Conservation (phyloP, 2,113 vertebrate genomes). For the Leucopsar rothschildi region DNA sequence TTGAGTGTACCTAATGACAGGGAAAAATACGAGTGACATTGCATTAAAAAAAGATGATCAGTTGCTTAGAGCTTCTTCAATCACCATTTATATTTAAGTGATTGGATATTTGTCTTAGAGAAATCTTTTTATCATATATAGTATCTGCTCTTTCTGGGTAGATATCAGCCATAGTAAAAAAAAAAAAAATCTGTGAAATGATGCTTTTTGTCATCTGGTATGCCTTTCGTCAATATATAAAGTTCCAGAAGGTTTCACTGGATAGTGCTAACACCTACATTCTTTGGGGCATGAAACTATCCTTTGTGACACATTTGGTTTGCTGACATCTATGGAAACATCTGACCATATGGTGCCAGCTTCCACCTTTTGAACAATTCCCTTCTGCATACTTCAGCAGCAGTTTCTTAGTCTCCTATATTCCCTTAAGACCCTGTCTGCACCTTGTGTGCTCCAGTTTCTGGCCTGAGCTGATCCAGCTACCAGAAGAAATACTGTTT, state of each 20-base stretch:
- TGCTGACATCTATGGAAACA: not conserved
- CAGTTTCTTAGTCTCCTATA: not conserved
- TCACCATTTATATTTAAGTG: not conserved
- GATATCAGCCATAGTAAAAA: not conserved
- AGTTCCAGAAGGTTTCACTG: not conserved
- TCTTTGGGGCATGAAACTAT: constrained; percentile 11
- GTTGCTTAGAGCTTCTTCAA: not conserved
- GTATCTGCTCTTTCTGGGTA: not conserved
- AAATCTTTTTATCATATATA: not conserved
- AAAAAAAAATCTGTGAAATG: not conserved
- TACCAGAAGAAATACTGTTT: not conserved
- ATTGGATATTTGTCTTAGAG: not conserved
- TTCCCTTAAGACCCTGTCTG: not conserved
- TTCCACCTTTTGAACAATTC: not conserved
- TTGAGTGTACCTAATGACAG: not conserved
- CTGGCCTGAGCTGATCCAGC: not conserved
- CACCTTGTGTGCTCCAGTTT: not conserved
- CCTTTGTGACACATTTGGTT: constrained; percentile 24
- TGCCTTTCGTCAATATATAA: not conserved
- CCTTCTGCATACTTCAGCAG: not conserved
- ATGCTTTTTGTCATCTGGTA: not conserved
- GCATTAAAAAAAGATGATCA: not conserved
- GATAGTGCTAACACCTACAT: not conserved
- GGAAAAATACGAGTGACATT: not conserved
- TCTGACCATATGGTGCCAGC: constrained; percentile 15